Percentiles rank a stretch among this genome's conserved stretches.
phyloP scores from a whole-genome alignment of 2,113 vertebrate genomes.

The Bucco capensis region DNA sequence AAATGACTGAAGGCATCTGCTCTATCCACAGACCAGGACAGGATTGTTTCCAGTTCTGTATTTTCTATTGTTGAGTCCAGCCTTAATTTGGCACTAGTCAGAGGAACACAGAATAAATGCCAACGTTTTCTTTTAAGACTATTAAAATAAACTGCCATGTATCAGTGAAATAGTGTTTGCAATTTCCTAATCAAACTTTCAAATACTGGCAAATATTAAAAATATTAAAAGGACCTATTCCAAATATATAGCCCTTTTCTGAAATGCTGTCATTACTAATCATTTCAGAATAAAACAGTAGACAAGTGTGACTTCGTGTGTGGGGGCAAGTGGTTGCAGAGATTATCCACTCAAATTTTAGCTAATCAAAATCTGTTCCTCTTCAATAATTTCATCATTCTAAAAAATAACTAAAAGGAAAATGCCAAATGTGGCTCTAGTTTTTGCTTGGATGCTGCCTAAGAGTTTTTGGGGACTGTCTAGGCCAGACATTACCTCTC shows the following conservation, averaged over 20 bases:
- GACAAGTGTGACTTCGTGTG: neutral
- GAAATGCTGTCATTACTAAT: neutral
- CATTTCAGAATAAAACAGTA: neutral
- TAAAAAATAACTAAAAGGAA: neutral
- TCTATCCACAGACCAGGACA: neutral
- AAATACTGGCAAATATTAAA: neutral
- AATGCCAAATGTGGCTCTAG: neutral
- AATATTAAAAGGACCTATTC: no score
- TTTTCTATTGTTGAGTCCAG: constrained; percentile 32
- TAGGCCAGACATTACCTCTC: neutral
- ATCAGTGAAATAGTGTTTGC: neutral
- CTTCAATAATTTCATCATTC: neutral
- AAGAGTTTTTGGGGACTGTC: neutral
- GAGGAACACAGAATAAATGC: neutral
- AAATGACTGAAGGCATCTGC: constrained; percentile 48
- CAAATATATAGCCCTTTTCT: neutral
- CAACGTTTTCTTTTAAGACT: neutral
- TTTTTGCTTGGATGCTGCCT: neutral
- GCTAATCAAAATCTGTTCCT: neutral
- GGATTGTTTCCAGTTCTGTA: constrained; percentile 9
- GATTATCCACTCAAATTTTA: neutral
- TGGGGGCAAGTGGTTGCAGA: neutral
- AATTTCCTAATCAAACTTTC: neutral
- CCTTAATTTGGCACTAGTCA: constrained; percentile 7
- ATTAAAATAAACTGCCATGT: neutral